phyloP scores from a whole-genome alignment of 2,797 vertebrate species.

The Fundulus diaphanus region DNA sequence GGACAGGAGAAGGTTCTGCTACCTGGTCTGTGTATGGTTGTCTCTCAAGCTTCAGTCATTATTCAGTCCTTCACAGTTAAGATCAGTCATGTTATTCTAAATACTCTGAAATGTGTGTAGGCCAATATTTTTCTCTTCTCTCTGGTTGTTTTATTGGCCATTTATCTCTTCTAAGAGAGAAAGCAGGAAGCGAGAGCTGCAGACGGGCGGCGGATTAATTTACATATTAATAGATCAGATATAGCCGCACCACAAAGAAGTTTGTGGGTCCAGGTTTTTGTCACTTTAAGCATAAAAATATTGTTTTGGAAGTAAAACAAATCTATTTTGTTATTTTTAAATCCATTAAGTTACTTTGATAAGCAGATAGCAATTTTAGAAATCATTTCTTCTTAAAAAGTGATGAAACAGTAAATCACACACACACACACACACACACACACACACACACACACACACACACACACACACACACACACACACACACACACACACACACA shows the following conservation, averaged over 20 bases:
- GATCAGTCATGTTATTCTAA: no score
- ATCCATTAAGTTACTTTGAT: background rate
- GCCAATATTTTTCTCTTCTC: background rate
- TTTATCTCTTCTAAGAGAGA: background rate
- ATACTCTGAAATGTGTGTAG: background rate
- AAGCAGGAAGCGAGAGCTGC: background rate
- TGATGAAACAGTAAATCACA: background rate
- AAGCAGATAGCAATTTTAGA: background rate
- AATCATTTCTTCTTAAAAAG: background rate
- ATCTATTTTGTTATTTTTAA: no score
- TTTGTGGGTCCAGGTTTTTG: no score
- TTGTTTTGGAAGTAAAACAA: no score
- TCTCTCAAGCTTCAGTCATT: no score
- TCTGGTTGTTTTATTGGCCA: background rate
- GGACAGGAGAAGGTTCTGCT: no score
- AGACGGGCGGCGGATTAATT: background rate
- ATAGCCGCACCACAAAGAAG: no score
- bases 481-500: background rate
- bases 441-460: background rate
- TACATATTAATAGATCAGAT: background rate
- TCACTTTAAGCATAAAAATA: no score
- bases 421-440: background rate
- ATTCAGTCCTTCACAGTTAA: no score
- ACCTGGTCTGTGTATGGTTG: no score
- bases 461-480: background rate